phyloP scores from a whole-genome alignment of 2,113 vertebrate genomes.

The Dolichallabes microphthalmus region DNA sequence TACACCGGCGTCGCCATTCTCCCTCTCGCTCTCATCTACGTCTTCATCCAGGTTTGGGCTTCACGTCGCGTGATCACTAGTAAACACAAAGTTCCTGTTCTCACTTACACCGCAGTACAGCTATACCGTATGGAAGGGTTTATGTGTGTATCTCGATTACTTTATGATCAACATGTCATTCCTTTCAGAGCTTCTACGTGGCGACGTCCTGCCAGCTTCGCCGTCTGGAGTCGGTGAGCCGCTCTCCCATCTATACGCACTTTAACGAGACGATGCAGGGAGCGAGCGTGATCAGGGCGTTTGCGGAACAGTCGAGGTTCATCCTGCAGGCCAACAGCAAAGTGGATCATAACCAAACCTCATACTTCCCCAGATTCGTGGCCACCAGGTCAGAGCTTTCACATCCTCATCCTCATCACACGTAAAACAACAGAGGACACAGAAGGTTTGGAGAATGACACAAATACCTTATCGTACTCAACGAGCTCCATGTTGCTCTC shows the following conservation, averaged over 20 bases:
- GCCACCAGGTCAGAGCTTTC: conserved; percentile 72
- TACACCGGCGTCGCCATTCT: conserved; percentile 67
- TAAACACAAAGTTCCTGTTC: too few relatives aligned
- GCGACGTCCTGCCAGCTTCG: conserved; percentile 89
- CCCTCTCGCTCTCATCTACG: conserved; percentile 72
- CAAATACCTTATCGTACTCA: too few relatives aligned
- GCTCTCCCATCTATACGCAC: conserved; percentile 88
- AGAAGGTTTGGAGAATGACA: too few relatives aligned
- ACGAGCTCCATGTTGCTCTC: too few relatives aligned
- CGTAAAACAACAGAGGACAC: too few relatives aligned
- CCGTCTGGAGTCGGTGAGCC: conserved; percentile 83
- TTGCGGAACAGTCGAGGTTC: conserved; percentile 79
- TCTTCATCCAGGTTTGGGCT: conserved; percentile 74
- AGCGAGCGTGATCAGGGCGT: conserved; percentile 81
- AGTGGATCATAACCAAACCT: conserved; percentile 82
- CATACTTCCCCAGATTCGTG: conserved; percentile 83
- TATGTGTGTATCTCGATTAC: too few relatives aligned
- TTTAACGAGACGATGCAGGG: conserved; percentile 90
- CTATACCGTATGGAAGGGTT: too few relatives aligned
- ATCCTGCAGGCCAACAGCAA: conserved; percentile 72
- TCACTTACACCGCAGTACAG: too few relatives aligned
- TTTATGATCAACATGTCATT: not conserved
- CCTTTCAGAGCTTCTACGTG: conserved; percentile 82
- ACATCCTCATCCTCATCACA: not conserved
- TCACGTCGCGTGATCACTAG: not conserved